These are phyloP conservation scores for Brachionus rubens DNA, from an alignment of 1,140 invertebrate genomes.

Conservation along the genomic window DNA sequence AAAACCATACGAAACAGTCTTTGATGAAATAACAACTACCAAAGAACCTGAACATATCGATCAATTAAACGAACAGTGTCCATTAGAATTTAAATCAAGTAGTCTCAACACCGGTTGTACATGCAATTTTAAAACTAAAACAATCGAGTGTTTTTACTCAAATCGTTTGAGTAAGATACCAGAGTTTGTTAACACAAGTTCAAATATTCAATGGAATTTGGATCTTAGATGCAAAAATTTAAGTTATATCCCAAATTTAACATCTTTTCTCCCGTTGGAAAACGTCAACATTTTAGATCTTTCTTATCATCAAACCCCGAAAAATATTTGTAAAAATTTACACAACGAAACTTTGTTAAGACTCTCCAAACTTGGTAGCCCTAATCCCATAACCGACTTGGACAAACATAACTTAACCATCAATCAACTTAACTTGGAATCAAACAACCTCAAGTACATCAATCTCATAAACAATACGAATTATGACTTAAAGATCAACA, in stretches of 20 bases:
- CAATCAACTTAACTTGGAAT: background rate
- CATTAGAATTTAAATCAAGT: slow-evolving; percentile 2
- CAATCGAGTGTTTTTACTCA: slow-evolving; percentile 1
- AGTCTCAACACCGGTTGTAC: slow-evolving; percentile 18
- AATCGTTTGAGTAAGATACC: slow-evolving; percentile 3
- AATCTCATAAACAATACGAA: slow-evolving; percentile 5
- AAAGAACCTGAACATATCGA: background rate
- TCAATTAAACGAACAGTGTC: slow-evolving; percentile 10
- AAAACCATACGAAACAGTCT: slow-evolving; percentile 33
- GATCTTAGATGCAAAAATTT: slow-evolving; percentile 34
- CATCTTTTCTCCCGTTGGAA: background rate
- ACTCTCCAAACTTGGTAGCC: background rate
- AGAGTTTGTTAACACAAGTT: background rate
- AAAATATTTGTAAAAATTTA: background rate
- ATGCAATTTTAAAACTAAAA: slow-evolving; percentile 18
- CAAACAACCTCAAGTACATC: background rate
- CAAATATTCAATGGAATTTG: slow-evolving; percentile 12
- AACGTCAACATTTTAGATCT: slow-evolving; percentile 20
- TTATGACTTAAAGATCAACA: background rate
- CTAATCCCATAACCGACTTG: background rate
- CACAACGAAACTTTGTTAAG: background rate
- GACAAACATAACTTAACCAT: background rate
- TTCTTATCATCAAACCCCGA: background rate
- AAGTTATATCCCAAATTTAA: background rate
- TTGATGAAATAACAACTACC: background rate